Evolutionary conservation across 53 echinoderm and acorn worm genomes (phyloP), one percentile per base, ranked within the genome.

Genomic region (Stichopus horrens): DNA sequence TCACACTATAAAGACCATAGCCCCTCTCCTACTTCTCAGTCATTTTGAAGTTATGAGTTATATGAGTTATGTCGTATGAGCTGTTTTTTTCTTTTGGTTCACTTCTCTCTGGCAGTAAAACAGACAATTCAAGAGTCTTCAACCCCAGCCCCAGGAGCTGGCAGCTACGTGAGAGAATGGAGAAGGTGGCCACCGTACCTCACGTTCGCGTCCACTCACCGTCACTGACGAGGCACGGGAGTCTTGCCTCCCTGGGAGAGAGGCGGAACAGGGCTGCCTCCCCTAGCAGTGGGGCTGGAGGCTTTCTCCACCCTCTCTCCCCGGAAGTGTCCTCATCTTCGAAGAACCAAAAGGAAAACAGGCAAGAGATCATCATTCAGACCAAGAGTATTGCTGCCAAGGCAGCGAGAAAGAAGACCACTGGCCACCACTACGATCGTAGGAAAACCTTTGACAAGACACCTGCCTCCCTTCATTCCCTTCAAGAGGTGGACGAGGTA

Each of bases 381-480:
- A 98, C 98, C 23, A 93, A 96, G 86, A 98, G 90, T 52, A 98
- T 98, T 18, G 94, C 98, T 0, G 95, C 93, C 18, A 90, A 96
- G 11, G 98, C 98, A 18, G 98, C 98, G 37, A 94, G 90, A 73
- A 96, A 95, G 86, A 90, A 92, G 74, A 94, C 94, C 53, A 89
- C 92, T 5, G 93, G 95, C 84, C 89, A 90, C 54, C 89, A 76
- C n/a, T 71, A 52, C 8, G 93, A 92, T 4, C 90, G 88, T 52
- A 23, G 18, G 7, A 73, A 88, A 74, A 71, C 81, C 22, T 76
- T 92, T 71, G 91, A 88, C 8, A 91, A 92, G 68, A 94, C 93
- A 4, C 87, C 93, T 54, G 54, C 85, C 23, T 89, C 92, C 8
- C 83, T 95, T 53, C 75, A 90, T 5, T 95, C 95, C 3, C 88